Evolutionary conservation across 2,113 vertebrate genomes (phyloP).

Genomic region (Falcunculus frontatus): DNA sequence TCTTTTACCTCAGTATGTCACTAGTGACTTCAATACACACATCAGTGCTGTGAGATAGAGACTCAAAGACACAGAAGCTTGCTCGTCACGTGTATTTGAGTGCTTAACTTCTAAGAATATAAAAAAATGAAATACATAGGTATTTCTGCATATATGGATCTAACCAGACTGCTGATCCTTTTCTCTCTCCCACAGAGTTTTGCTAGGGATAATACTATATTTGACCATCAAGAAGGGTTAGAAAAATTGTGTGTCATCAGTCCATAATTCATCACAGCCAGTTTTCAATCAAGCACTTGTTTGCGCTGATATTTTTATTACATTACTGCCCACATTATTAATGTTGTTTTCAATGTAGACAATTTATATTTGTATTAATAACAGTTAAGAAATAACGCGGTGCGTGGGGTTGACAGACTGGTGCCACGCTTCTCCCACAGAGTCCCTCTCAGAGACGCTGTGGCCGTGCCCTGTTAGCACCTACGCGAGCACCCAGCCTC

Average conservation of each 20-base stretch:
- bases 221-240: background rate
- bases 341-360: background rate
- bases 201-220: background rate
- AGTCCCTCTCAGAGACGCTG: too few relatives aligned
- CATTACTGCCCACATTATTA: background rate
- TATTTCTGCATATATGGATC: background rate
- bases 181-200: background rate
- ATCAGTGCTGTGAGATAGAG: background rate
- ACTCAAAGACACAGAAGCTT: background rate
- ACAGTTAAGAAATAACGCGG: too few relatives aligned
- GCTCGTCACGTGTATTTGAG: background rate
- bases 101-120: background rate
- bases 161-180: background rate
- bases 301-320: background rate
- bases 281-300: background rate
- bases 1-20: background rate
- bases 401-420: too few relatives aligned
- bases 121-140: background rate
- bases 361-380: slow-evolving; percentile 1
- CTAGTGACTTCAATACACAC: background rate
- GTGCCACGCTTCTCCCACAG: too few relatives aligned
- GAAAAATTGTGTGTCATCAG: background rate
- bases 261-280: background rate
- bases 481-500: too few relatives aligned
- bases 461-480: too few relatives aligned